Base-by-base conservation (phyloP, 2,888 invertebrate species). In the Oligia fasciuncula region DNA sequence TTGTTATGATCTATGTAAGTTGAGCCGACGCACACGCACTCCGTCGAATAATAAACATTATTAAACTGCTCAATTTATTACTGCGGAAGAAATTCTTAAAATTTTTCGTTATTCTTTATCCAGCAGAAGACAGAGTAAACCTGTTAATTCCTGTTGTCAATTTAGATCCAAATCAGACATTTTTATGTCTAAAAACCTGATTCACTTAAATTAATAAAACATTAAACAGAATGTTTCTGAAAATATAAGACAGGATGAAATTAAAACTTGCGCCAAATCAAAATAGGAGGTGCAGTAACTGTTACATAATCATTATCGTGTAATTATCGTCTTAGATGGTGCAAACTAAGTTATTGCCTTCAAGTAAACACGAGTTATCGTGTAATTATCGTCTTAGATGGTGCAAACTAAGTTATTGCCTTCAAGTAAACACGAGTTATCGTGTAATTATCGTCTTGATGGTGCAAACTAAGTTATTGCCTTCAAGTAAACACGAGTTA, bases 1-100 rank as follows among this genome's bases (percentile, higher is more conserved):
- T 84, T 67, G 67, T 68, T 69, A n/a, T 49, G 54, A 78, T 57
- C 40, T 76, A 11, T 62, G 74, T 8, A 71, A 73, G 65, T 19
- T 13, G 65, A 69, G 54, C 80, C 40, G 80, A 79, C 46, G 11
- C 4, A 67, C 79, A 62, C 66, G 60, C 66, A 66, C 77, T 23
- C 4, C 14, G 19, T 17, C 19, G 2, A 35, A 57, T 46, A 23
- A 51, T 49, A 69, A 14, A 9, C 17, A 4, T 17, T 14, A 35
- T 19, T 9, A 3, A 14, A 40, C 14, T 43, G n/a, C 13, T 23
- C 29, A 14, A 62, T 4, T 11, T 17, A 40, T n/a, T 8, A 13
- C 2, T 46, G 43, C 14, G 23, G 11, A 40, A 43, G 1, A 17
- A 11, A n/a, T 40, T 60, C 17, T 35, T 19, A 8, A 35, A 8